These are phyloP conservation scores for Rhinogobius similis DNA, from an alignment of 2,113 vertebrate species.

Conservation along the genomic window DNA sequence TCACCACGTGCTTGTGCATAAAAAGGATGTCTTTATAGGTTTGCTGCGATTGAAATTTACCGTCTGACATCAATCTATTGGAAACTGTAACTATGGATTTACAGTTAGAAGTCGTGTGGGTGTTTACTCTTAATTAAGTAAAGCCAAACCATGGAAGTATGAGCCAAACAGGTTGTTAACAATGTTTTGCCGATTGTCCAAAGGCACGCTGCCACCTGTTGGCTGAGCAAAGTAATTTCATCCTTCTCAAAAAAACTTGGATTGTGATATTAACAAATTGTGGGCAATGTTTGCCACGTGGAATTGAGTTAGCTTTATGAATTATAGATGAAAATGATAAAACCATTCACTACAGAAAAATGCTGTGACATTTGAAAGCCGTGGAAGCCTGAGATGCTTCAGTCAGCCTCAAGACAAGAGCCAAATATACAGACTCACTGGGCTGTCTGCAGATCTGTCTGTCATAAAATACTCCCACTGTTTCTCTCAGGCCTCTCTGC, in stretches of 20 bases:
- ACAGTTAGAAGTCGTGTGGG: background rate
- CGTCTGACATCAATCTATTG: background rate
- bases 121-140: background rate
- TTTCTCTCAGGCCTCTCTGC: slow-evolving; percentile 5
- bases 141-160: no score
- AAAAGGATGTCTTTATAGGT: background rate
- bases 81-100: background rate
- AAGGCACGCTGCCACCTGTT: background rate
- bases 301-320: slow-evolving; percentile 36
- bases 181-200: background rate
- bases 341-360: slow-evolving; percentile 38
- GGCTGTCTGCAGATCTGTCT: slow-evolving; percentile 7
- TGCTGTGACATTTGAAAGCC: slow-evolving; percentile 24
- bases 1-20: background rate
- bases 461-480: slow-evolving; percentile 26
- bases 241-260: background rate
- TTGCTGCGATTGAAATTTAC: background rate
- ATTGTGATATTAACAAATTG: slow-evolving; percentile 39
- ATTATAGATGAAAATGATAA: slow-evolving; percentile 57
- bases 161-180: background rate
- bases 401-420: slow-evolving; percentile 23
- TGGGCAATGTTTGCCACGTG: slow-evolving; percentile 44
- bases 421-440: slow-evolving; percentile 6
- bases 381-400: slow-evolving; percentile 3
- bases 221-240: background rate